Evolutionary conservation across 2,797 vertebrate species (phyloP).

Genomic region (Sternotherus odoratus): DNA sequence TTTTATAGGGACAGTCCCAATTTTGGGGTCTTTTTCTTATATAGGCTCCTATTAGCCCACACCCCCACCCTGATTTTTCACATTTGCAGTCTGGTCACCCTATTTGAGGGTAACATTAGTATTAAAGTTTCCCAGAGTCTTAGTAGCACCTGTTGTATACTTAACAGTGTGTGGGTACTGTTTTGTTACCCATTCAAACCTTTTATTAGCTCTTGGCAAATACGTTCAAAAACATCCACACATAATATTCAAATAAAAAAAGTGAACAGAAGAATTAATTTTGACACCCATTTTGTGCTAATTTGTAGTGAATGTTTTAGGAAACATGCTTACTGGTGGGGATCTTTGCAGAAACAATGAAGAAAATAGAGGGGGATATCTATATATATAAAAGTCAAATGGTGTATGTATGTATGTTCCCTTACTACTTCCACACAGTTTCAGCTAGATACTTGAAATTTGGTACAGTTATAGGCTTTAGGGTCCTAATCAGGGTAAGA

Average conservation of each 20-base stretch:
- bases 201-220: neutral
- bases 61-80: no score
- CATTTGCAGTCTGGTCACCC: no score
- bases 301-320: neutral
- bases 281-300: neutral
- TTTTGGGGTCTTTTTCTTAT: no score
- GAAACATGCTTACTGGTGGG: neutral
- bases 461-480: no score
- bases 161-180: neutral
- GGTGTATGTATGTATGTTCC: no score
- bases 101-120: neutral
- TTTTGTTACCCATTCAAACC: neutral
- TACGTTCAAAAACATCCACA: rapidly evolving
- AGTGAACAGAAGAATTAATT: neutral
- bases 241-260: neutral
- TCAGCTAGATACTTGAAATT: no score
- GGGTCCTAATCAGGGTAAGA: no score
- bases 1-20: no score
- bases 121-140: neutral
- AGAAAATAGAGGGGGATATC: neutral
- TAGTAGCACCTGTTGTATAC: neutral
- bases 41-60: no score
- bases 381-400: no score
- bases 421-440: no score
- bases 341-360: neutral